Percentiles rank a stretch among this genome's conserved stretches.
Conservation (phyloP, 2,797 vertebrate genomes). For the Myotis planiceps region DNA sequence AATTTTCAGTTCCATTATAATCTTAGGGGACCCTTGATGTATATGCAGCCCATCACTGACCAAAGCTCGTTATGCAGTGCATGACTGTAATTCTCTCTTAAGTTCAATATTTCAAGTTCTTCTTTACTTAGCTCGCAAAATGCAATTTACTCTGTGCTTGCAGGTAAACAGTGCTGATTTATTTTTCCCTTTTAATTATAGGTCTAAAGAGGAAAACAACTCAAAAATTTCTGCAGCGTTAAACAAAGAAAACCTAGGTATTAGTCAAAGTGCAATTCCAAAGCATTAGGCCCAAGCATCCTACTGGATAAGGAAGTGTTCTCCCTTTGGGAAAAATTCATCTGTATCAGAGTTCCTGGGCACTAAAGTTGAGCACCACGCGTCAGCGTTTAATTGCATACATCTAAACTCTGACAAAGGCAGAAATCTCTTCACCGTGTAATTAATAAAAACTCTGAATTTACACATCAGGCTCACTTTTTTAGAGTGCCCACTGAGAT, state of each 20-base stretch:
- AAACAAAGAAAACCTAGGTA: background rate
- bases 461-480: conserved; percentile 39
- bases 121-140: background rate
- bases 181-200: background rate
- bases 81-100: background rate
- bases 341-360: background rate
- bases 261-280: background rate
- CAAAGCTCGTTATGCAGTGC: background rate
- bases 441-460: conserved; percentile 66
- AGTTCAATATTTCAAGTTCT: background rate
- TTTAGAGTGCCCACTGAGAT: conserved; percentile 58
- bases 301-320: background rate
- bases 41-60: background rate
- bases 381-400: background rate
- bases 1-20: background rate
- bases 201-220: background rate
- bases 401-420: conserved; percentile 18
- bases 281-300: background rate
- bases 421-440: conserved; percentile 37
- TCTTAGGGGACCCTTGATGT: background rate
- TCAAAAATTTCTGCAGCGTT: background rate
- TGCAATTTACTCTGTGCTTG: background rate
- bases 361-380: background rate
- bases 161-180: background rate
- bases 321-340: background rate